A percentile compares a stretch with the other conserved stretches of the same genome.
Conservation (phyloP, 1,140 invertebrate species). For the Drosophila parvula region DNA sequence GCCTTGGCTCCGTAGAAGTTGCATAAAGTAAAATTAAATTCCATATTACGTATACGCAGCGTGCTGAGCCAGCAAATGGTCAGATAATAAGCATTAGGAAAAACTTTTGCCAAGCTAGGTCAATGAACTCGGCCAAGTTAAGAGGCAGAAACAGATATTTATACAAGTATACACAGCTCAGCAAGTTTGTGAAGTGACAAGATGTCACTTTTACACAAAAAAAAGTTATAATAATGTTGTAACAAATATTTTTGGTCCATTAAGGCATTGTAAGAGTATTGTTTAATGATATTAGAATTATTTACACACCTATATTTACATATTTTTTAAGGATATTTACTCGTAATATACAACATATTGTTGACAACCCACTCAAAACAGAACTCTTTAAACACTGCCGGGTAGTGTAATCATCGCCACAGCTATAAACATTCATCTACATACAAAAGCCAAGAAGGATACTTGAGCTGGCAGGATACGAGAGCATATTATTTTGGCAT, state of each 20-base stretch:
- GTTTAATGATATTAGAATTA: no score
- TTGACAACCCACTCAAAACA: background rate
- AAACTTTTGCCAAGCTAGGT: slow-evolving; percentile 34
- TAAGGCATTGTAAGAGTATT: background rate
- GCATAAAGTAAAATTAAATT: slow-evolving; percentile 74
- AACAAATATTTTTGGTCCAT: background rate
- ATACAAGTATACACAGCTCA: background rate
- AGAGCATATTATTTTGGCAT: slow-evolving; percentile 66
- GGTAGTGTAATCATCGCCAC: slow-evolving; percentile 4
- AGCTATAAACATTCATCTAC: slow-evolving; percentile 14
- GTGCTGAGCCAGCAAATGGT: slow-evolving; percentile 61
- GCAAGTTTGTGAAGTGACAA: background rate
- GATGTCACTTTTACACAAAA: background rate
- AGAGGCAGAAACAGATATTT: background rate
- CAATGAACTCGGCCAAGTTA: slow-evolving; percentile 20
- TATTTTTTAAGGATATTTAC: background rate
- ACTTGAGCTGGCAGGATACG: slow-evolving; percentile 38
- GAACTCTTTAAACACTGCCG: background rate
- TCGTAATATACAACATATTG: slow-evolving; percentile 3
- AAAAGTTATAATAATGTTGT: background rate
- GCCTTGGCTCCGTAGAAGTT: slow-evolving; percentile 35
- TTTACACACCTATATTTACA: background rate
- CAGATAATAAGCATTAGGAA: slow-evolving; percentile 67
- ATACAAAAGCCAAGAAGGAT: slow-evolving; percentile 8
- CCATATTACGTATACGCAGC: slow-evolving; percentile 68